phyloP scores from a whole-genome alignment of 2,797 vertebrate genomes.

The Hoplostethus atlanticus region DNA sequence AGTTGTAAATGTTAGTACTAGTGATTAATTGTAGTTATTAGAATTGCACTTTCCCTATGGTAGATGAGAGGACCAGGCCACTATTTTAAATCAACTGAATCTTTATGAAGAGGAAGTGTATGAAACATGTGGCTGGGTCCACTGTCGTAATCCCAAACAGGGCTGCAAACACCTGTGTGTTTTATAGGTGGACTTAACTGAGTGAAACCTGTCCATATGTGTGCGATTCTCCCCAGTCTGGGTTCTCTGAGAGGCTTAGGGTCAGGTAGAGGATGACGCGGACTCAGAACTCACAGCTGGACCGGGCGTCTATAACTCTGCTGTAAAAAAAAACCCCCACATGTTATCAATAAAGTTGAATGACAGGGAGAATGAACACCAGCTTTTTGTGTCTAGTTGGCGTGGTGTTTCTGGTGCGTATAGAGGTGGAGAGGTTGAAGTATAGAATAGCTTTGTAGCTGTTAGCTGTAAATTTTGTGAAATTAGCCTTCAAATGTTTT shows the following conservation, averaged over 20 bases:
- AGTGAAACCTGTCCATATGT: conserved; percentile 16
- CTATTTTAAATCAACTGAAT: not conserved
- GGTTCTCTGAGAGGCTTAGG: conserved; percentile 10
- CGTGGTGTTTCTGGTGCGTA: not conserved
- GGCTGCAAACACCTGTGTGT: conserved; percentile 19
- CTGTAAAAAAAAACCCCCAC: conserved; percentile 21
- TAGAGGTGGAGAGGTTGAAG: not conserved
- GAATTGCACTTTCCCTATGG: too few relatives aligned
- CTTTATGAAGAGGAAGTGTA: not conserved
- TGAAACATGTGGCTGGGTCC: conserved; percentile 10
- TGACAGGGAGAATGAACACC: conserved; percentile 15
- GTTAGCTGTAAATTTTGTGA: not conserved
- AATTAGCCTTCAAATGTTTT: conserved; percentile 1
- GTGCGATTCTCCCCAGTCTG: not conserved
- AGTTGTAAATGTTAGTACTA: not conserved
- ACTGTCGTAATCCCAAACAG: not conserved
- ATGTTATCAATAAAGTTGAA: conserved; percentile 32
- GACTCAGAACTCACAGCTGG: conserved; percentile 7
- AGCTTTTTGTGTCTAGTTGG: not conserved
- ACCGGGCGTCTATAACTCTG: conserved; percentile 5
- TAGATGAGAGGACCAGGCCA: too few relatives aligned
- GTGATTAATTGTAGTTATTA: too few relatives aligned
- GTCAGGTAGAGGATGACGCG: not conserved
- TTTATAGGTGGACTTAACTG: conserved; percentile 4
- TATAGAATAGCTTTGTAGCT: not conserved